Base-by-base conservation (phyloP, 2,888 invertebrate genomes). In the Xestia c-nigrum region DNA sequence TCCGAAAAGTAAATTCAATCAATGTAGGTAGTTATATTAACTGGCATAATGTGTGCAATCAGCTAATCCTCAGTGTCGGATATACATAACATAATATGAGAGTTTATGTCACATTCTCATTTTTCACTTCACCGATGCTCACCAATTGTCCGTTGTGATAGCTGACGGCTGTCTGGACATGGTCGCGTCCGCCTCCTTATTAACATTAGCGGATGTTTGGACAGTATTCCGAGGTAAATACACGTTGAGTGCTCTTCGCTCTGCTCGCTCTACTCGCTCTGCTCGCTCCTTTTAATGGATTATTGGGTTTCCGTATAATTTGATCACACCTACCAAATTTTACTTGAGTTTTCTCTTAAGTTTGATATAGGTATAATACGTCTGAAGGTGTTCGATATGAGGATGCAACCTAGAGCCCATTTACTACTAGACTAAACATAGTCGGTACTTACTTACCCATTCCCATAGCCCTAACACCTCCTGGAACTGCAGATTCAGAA, bases 191-290 rank as follows among this genome's bases (percentile, higher is more conserved):
- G 38, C 73, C 38, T 52, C 55, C 47, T 65, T 47, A 47, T 66
- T 67, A 66, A 66, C 19, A 76, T 76, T 31, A 59, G 57, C 47
- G 76, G 57, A 59, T 67, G 57, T 67, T 76, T 43, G 47, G 19
- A 6, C 57, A 50, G 47, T 43, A 59, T 43, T n/a, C 47, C 6
- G 67, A 19, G 19, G 7, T 57, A 43, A 59, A 31, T 50, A 59
- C 59, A 67, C 19, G 76, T 59, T 50, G 55, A 57, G 24, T 47
- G 24, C 16, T 24, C 16, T 67, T 67, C 19, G 24, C 40, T 40
- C 24, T 50, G 67, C 50, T 40, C 24, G 21, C 40, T 40, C 24
- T 50, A 47, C 50, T 40, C 24, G 21, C 19, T 50, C 19, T 24
- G 40, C 24, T 24, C 21, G 43, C 38, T 24, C 19, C 31, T 1